Evolutionary conservation across 1,140 invertebrate genomes (phyloP), one percentile per base, ranked within the genome.

Genomic region (Yoshiicerus persimilis): DNA sequence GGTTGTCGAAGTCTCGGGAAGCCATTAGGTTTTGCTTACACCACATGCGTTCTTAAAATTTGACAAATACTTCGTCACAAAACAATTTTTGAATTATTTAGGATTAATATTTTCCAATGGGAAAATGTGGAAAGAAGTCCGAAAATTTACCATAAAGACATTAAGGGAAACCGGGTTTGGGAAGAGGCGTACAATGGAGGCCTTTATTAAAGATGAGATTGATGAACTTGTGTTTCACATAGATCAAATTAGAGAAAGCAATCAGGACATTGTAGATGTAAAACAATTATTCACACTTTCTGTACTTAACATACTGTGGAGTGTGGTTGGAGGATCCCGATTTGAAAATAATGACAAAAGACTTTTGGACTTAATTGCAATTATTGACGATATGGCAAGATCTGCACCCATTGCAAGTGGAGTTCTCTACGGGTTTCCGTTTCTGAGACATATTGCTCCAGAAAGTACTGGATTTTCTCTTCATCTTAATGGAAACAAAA

Each of bases 261-360:
- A 47, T 27, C 23, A 41, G 16, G 34, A 41, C 8, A 34, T 87
- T 16, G 77, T 88, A 25, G 13, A 88, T 11, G 86, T 90, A 39
- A 87, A 89, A 66, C 83, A 86, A 20, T 88, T 91, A 11, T 92
- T 92, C 86, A 90, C 86, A n/a, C 86, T 91, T 27, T 86, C 91
- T 0, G 86, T 91, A 6, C 47, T 91, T 20, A 93, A 93, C 89
- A 92, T 93, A 36, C 91, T 93, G 9, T 93, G 92, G 90, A 92
- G 91, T 27, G 91, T 93, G 62, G 90, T 93, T 0, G 92, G 92
- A 27, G 77, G 87, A 27, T 70, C 70, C 0, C 36, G 88, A 62
- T 86, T 87, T n/a, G 56, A 47, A 9, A 23, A 86, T 16, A 62
- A 84, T 11, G 84, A 87, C n/a, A 32, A 25, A 1, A 84, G 87